Percentiles rank a stretch among this genome's conserved stretches.
Evolutionary conservation across 2,113 vertebrate genomes (phyloP).

Genomic region (Chloropsis hardwickii): DNA sequence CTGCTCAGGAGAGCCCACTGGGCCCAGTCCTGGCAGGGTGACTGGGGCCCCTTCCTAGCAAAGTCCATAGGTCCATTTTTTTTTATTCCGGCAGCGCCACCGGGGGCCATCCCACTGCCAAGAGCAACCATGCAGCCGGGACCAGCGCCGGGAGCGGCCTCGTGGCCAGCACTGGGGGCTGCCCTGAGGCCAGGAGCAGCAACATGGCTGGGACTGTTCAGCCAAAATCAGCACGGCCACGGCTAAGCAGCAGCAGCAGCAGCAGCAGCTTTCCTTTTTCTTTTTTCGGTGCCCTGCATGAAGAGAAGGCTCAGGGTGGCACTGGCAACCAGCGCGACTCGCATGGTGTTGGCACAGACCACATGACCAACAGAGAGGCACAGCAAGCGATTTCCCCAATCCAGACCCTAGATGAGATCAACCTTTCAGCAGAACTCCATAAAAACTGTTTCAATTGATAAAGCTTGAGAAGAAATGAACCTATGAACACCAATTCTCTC

Average conservation of each 20-base stretch:
- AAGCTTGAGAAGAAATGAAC: background rate
- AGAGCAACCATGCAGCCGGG: background rate
- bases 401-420: background rate
- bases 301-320: background rate
- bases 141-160: fast-evolving
- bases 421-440: background rate
- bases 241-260: background rate
- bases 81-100: background rate
- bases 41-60: background rate
- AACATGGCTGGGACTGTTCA: fast-evolving
- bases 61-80: background rate
- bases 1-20: fast-evolving
- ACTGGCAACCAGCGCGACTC: background rate
- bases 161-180: background rate
- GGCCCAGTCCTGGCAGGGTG: background rate
- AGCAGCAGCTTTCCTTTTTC: background rate
- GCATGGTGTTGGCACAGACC: no score
- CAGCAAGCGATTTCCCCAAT: fast-evolving
- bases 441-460: background rate
- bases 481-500: background rate
- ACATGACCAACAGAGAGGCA: background rate
- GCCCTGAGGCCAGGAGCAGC: background rate
- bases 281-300: background rate
- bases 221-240: fast-evolving
- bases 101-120: fast-evolving